Conservation (phyloP, 23 tunicate genomes). For the Ciona savignyi region DNA sequence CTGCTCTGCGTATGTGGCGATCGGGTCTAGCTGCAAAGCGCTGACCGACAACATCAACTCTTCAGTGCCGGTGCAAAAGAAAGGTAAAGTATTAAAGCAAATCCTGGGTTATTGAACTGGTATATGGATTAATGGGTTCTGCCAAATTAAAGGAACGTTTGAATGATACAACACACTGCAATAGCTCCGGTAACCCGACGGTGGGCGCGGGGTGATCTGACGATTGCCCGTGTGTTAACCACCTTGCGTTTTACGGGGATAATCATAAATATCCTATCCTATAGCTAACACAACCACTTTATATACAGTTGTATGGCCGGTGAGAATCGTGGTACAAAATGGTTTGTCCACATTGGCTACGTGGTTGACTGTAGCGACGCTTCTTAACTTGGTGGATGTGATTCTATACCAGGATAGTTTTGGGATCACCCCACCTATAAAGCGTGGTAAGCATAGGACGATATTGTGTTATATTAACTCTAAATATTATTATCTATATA, state of each 20-base stretch:
- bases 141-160: no score
- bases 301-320: constrained; percentile 17
- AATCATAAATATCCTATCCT: no score
- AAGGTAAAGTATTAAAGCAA: no score
- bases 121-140: no score
- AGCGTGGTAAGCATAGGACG: constrained; percentile 19
- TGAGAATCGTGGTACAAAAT: constrained; percentile 46
- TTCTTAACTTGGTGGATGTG: constrained; percentile 32
- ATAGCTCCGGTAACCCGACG: no score
- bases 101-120: no score
- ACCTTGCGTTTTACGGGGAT: no score
- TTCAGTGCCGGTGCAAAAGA: background rate
- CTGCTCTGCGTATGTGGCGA: constrained; percentile 21
- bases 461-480: background rate
- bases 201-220: no score
- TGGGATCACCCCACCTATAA: constrained; percentile 15
- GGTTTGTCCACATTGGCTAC: constrained; percentile 43
- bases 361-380: constrained; percentile 42
- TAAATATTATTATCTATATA: background rate
- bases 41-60: constrained; percentile 19
- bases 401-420: constrained; percentile 48
- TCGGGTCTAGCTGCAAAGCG: constrained; percentile 44
- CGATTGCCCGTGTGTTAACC: no score
- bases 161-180: no score
- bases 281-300: background rate